Conservation (phyloP, 2,888 invertebrate genomes). For the Trissoscelio sp. region DNA sequence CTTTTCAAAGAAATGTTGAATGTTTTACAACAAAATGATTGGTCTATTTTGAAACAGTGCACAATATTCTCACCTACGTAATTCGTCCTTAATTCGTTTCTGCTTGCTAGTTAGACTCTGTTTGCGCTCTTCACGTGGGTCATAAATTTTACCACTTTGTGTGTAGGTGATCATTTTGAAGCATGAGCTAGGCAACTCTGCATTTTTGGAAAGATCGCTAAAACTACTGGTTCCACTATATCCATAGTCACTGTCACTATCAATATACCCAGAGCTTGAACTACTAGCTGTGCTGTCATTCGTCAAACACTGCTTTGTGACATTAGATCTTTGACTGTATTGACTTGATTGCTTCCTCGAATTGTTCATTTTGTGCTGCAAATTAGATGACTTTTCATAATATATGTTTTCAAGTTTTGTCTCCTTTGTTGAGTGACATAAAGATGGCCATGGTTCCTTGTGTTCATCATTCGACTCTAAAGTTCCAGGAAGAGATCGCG, state of each 20-base stretch:
- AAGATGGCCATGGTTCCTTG: not conserved
- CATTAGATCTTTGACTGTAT: too few relatives aligned
- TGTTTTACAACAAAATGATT: too few relatives aligned
- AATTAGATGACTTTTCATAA: constrained; percentile 3
- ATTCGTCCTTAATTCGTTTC: constrained; percentile 73
- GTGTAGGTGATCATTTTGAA: constrained; percentile 77
- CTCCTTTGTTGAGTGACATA: constrained; percentile 6
- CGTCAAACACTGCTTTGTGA: constrained; percentile 20
- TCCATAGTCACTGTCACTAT: constrained; percentile 84
- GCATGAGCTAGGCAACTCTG: constrained; percentile 76
- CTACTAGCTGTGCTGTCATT: constrained; percentile 75
- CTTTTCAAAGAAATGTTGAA: too few relatives aligned
- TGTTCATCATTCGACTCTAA: constrained; percentile 52
- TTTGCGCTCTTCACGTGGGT: constrained; percentile 72
- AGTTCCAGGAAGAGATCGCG: constrained; percentile 65
- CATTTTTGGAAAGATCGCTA: constrained; percentile 49
- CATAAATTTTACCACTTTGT: constrained; percentile 75
- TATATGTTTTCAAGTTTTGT: constrained; percentile 20
- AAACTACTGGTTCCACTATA: constrained; percentile 54
- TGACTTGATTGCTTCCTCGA: not conserved
- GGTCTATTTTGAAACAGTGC: too few relatives aligned
- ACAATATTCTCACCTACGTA: constrained; percentile 68
- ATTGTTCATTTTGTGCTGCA: constrained; percentile 17
- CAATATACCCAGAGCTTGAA: constrained; percentile 84
- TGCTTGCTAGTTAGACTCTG: constrained; percentile 75